Percentiles rank a stretch among this genome's conserved stretches.
These are phyloP conservation scores for Lepidocyrtoides sp. DNA, from an alignment of 2,888 invertebrate genomes.

Conservation along the genomic window DNA sequence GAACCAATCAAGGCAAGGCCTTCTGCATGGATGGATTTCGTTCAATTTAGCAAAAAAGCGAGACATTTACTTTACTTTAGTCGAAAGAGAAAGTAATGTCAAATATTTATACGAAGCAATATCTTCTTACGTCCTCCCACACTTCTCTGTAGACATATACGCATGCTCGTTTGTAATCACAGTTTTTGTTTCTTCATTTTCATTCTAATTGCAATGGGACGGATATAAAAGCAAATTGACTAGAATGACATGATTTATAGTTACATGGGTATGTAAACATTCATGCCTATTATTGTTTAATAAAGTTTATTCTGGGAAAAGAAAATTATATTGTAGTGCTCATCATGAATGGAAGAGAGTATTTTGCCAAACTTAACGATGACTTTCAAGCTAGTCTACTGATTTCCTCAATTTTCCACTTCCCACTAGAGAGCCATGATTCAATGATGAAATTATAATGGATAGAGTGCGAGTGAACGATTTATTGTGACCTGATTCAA, in stretches of 20 bases:
- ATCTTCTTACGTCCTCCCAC: not conserved
- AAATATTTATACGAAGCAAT: too few species aligned
- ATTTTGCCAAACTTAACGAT: too few species aligned
- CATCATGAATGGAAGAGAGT: not conserved
- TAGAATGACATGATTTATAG: not conserved
- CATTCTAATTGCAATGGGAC: not conserved
- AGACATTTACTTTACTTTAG: not conserved
- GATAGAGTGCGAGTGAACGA: not conserved
- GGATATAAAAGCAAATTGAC: conserved; percentile 6
- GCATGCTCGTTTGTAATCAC: not conserved
- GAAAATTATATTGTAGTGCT: not conserved
- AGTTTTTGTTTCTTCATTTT: not conserved
- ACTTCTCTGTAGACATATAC: too few species aligned
- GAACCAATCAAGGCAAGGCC: not conserved
- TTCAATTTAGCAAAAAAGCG: not conserved
- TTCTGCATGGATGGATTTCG: not conserved
- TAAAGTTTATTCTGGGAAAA: too few species aligned
- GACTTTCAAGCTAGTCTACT: too few species aligned
- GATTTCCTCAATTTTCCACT: not conserved
- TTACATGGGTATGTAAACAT: too few species aligned
- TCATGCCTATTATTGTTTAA: too few species aligned
- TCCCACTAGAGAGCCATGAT: too few species aligned
- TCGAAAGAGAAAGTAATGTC: not conserved
- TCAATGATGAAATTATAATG: conserved; percentile 21
- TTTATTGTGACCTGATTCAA: conserved; percentile 12